These are phyloP conservation scores for Bubo scandiacus DNA, from an alignment of 2,113 vertebrate genomes.

Conservation along the genomic window DNA sequence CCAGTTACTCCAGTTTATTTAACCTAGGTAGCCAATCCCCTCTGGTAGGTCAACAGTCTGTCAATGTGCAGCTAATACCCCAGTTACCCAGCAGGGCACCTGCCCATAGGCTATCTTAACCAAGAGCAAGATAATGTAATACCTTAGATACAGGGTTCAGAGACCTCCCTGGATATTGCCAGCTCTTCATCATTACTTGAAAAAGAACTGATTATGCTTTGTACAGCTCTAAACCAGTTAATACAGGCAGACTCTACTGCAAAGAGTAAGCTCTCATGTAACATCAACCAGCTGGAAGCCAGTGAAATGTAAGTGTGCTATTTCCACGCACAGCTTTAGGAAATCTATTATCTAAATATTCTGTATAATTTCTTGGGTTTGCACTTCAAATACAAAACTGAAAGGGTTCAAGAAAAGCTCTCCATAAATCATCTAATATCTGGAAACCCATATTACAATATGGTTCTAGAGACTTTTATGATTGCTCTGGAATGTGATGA, in stretches of 20 bases:
- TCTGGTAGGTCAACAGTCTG: background rate
- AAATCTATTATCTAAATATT: constrained; percentile 17
- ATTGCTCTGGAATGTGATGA: background rate
- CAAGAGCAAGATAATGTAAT: background rate
- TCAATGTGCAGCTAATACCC: background rate
- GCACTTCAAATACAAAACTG: background rate
- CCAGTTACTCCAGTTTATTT: background rate
- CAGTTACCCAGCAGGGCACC: background rate
- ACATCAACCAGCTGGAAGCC: background rate
- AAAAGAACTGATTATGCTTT: background rate
- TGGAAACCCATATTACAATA: background rate
- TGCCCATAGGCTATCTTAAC: background rate
- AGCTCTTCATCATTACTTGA: background rate
- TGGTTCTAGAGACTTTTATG: background rate
- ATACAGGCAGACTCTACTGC: background rate
- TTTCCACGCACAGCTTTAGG: background rate
- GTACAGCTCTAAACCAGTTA: background rate
- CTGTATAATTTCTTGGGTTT: background rate
- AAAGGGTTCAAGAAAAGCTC: background rate
- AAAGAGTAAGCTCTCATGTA: background rate
- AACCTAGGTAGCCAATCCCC: background rate
- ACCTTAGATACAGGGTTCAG: background rate
- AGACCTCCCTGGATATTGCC: background rate
- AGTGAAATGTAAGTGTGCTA: background rate
- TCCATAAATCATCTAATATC: background rate